phyloP scores from a whole-genome alignment of 2,113 vertebrate genomes.

The Catagonus wagneri region DNA sequence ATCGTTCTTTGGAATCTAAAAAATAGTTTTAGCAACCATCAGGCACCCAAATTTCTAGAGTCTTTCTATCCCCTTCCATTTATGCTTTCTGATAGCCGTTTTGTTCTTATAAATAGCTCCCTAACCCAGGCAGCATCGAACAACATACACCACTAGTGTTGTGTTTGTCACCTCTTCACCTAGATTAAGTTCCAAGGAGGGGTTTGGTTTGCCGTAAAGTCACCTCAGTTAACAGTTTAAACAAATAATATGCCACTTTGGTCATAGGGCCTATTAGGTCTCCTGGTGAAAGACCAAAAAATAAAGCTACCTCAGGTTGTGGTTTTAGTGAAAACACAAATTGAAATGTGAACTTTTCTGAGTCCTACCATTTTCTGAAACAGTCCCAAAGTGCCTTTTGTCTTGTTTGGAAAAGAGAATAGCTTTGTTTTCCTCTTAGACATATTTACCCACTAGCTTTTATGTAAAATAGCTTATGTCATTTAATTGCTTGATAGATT shows the following conservation, averaged over 20 bases:
- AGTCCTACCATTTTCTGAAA: background rate
- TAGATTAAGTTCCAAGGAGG: background rate
- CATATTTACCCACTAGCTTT: background rate
- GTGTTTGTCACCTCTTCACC: background rate
- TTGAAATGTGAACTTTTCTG: background rate
- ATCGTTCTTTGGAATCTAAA: background rate
- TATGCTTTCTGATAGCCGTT: background rate
- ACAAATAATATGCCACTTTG: background rate
- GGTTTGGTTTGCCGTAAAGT: background rate
- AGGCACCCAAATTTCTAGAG: background rate
- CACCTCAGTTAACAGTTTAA: background rate
- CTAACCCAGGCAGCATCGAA: background rate
- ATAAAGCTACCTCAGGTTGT: background rate
- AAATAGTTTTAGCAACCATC: background rate
- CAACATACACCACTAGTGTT: background rate
- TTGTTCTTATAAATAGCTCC: background rate
- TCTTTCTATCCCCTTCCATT: background rate
- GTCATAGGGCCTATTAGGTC: rapidly evolving
- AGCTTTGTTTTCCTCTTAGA: background rate
- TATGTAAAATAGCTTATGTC: background rate
- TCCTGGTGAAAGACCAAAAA: background rate
- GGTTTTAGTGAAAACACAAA: background rate
- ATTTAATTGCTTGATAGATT: slow-evolving; percentile 37
- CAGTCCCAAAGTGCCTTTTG: background rate
- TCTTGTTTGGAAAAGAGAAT: background rate